Percentiles rank a stretch among this genome's conserved stretches.
These are phyloP conservation scores for Drosophila pallidifrons DNA, from an alignment of 1,140 invertebrate species.

Conservation along the genomic window DNA sequence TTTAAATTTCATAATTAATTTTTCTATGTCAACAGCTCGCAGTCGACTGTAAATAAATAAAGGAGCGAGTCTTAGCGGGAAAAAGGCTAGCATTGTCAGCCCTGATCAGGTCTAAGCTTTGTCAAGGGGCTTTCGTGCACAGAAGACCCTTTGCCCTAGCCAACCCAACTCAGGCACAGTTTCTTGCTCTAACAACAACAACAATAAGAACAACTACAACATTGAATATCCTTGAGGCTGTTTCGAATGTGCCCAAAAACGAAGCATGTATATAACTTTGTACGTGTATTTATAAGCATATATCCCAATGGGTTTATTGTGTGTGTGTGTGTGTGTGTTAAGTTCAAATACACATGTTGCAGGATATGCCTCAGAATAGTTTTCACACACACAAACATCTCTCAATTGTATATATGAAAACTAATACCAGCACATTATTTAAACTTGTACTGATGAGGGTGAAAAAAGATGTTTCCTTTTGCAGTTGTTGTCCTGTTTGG, in stretches of 20 bases:
- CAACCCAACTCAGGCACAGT: slow-evolving; percentile 41
- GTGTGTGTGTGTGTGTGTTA: slow-evolving; percentile 39
- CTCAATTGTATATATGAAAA: slow-evolving; percentile 3
- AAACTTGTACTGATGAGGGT: slow-evolving; percentile 77
- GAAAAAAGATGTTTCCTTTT: slow-evolving; percentile 79
- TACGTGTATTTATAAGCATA: slow-evolving; percentile 35
- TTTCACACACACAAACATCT: slow-evolving; percentile 30
- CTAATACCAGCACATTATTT: slow-evolving; percentile 63
- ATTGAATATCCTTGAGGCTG: slow-evolving; percentile 63
- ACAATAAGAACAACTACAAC: neutral
- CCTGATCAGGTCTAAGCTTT: slow-evolving; percentile 11
- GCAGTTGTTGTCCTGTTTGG: slow-evolving; percentile 22
- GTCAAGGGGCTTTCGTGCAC: neutral
- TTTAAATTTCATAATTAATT: no score
- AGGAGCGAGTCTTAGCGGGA: neutral
- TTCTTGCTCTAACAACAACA: slow-evolving; percentile 60
- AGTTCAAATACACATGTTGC: slow-evolving; percentile 46
- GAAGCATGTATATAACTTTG: slow-evolving; percentile 12
- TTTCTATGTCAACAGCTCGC: no score
- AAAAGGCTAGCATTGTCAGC: neutral
- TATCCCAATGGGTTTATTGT: slow-evolving; percentile 31
- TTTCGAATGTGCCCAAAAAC: slow-evolving; percentile 39
- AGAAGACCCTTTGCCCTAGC: slow-evolving; percentile 13
- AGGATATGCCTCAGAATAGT: slow-evolving; percentile 67
- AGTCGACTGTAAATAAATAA: neutral